Percentiles rank a stretch among this genome's conserved stretches.
These are phyloP conservation scores for Colius striatus DNA, from an alignment of 2,113 vertebrate species.

Conservation along the genomic window DNA sequence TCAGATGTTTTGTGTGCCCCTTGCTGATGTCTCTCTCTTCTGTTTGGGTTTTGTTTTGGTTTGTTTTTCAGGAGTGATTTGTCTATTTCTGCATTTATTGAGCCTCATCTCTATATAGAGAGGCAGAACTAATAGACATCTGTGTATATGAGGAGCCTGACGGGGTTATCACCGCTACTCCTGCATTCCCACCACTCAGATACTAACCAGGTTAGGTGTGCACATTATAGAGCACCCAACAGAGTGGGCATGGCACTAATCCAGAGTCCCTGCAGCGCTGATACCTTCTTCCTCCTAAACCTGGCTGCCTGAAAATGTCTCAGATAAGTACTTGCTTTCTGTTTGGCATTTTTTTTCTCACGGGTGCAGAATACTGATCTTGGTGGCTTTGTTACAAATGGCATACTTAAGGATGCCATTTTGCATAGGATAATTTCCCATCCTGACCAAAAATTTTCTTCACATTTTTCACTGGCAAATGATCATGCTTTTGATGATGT, in stretches of 20 bases:
- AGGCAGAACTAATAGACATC: background rate
- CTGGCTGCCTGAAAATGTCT: background rate
- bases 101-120: background rate
- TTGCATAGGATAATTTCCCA: background rate
- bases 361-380: background rate
- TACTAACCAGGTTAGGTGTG: background rate
- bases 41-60: background rate
- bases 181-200: background rate
- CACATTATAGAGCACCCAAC: background rate
- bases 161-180: background rate
- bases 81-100: background rate
- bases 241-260: background rate
- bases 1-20: conserved; percentile 28
- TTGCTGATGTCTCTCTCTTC: conserved; percentile 8
- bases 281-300: background rate
- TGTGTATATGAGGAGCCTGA: background rate
- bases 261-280: background rate
- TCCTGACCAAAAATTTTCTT: background rate
- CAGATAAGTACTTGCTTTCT: background rate
- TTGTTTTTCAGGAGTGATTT: background rate
- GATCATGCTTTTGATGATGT: background rate
- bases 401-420: background rate
- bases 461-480: background rate
- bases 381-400: background rate
- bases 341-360: background rate